A percentile compares a stretch with the other conserved stretches of the same genome.
These are phyloP conservation scores for Helogale parvula DNA, from an alignment of 2,113 vertebrate species.

Conservation along the genomic window DNA sequence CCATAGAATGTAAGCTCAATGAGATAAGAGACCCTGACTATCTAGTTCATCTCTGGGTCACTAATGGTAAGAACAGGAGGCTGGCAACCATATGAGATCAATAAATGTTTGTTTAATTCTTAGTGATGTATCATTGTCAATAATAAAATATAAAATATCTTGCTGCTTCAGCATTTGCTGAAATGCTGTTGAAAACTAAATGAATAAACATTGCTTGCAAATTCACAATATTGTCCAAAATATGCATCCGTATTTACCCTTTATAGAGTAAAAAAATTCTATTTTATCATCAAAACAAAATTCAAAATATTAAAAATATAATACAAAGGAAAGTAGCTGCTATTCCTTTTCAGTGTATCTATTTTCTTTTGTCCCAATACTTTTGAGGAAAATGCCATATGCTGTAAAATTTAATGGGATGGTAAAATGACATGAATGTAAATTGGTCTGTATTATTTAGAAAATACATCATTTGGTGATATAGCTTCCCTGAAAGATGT, in stretches of 20 bases:
- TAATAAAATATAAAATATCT: not conserved
- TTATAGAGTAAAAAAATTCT: not conserved
- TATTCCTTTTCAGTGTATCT: conserved; percentile 43
- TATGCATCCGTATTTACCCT: not conserved
- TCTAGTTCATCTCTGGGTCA: not conserved
- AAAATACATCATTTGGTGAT: conserved; percentile 73
- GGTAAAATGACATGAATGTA: conserved; percentile 71
- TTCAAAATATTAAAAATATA: conserved; percentile 17
- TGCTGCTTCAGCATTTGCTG: conserved; percentile 24
- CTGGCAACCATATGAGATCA: not conserved
- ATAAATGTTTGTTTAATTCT: not conserved
- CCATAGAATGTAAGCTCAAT: not conserved
- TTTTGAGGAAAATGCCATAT: conserved; percentile 71
- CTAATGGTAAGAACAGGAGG: not conserved
- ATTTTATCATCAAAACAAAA: conserved; percentile 47
- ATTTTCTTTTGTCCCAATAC: conserved; percentile 45
- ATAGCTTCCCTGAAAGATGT: conserved; percentile 54
- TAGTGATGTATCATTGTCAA: not conserved
- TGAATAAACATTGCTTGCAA: not conserved
- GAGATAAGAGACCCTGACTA: not conserved
- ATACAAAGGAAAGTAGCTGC: conserved; percentile 32
- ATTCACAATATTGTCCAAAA: conserved; percentile 22
- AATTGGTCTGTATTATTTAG: conserved; percentile 67
- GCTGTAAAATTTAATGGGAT: conserved; percentile 70
- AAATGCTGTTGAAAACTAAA: not conserved